Percentiles rank a stretch among this genome's conserved stretches.
Conservation (phyloP, 1,140 invertebrate species). For the Musca vetustissima region DNA sequence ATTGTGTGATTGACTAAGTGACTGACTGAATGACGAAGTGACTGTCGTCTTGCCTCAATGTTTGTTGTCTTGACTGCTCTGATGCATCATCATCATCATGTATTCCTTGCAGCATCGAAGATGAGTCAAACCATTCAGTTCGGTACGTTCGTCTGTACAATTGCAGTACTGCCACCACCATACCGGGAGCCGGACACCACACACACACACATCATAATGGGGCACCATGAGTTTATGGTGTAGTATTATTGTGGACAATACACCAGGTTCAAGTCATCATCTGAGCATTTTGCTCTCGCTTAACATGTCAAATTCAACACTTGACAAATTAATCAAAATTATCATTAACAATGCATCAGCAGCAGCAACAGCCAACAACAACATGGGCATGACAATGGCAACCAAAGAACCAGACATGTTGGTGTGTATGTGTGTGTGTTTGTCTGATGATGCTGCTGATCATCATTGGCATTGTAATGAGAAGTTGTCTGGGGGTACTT, state of each 20-base stretch:
- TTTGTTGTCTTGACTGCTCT: too few species aligned
- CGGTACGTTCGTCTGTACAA: too few species aligned
- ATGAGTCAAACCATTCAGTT: constrained; percentile 9
- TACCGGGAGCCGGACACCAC: too few species aligned
- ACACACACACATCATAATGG: too few species aligned
- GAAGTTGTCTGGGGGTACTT: too few species aligned
- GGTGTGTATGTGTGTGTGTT: background rate
- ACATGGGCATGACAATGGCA: background rate
- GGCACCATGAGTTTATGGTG: background rate
- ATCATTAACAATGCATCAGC: constrained; percentile 23
- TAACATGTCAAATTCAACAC: constrained; percentile 24
- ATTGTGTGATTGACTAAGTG: background rate
- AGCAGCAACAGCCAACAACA: too few species aligned
- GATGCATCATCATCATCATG: too few species aligned
- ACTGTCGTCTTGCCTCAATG: too few species aligned
- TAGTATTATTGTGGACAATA: background rate
- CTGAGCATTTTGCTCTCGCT: constrained; percentile 22
- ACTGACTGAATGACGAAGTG: background rate
- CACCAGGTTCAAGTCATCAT: background rate
- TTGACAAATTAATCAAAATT: constrained; percentile 25
- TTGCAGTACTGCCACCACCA: background rate
- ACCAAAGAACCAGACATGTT: background rate
- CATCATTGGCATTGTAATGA: background rate
- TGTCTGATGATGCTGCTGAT: background rate
- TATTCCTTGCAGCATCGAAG: background rate